phyloP scores from a whole-genome alignment of 1,140 invertebrate species.

The Diorhabda sublineata region DNA sequence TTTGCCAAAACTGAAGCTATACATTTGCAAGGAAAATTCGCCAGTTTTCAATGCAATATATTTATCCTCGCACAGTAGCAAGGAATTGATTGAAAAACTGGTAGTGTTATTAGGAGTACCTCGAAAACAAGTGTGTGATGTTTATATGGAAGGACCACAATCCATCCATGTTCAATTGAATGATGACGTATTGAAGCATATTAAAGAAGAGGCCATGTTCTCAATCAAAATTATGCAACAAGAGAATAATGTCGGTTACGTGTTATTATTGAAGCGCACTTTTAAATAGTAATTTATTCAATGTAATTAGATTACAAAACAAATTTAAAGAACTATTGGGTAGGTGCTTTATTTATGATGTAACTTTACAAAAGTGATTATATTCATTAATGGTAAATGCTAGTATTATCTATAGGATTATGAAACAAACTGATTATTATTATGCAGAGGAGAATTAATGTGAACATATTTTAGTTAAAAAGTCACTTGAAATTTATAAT shows the following conservation, averaged over 20 bases:
- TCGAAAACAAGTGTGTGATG: conserved; percentile 54
- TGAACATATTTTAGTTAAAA: too few relatives aligned
- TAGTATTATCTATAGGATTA: too few relatives aligned
- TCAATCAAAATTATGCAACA: conserved; percentile 52
- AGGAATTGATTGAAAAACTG: conserved; percentile 66
- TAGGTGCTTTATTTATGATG: too few relatives aligned
- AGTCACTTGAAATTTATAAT: too few relatives aligned
- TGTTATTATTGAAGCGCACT: conserved; percentile 39
- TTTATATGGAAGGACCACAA: conserved; percentile 70
- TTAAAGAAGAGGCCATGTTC: conserved; percentile 64
- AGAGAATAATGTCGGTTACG: conserved; percentile 43
- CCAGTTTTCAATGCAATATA: conserved; percentile 77
- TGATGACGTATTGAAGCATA: conserved; percentile 65
- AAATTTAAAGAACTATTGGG: too few relatives aligned
- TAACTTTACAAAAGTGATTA: too few relatives aligned
- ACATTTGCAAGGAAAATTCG: conserved; percentile 66
- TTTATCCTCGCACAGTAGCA: conserved; percentile 61
- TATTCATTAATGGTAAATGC: too few relatives aligned
- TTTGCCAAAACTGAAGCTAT: conserved; percentile 72
- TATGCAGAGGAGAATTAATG: too few relatives aligned
- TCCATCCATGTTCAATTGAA: conserved; percentile 71
- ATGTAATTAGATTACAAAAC: background rate
- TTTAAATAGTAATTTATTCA: conserved; percentile 12
- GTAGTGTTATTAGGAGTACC: conserved; percentile 55
- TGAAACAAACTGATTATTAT: too few relatives aligned